Evolutionary conservation across 2,113 vertebrate genomes (phyloP).

Genomic region (Chamaea fasciata): DNA sequence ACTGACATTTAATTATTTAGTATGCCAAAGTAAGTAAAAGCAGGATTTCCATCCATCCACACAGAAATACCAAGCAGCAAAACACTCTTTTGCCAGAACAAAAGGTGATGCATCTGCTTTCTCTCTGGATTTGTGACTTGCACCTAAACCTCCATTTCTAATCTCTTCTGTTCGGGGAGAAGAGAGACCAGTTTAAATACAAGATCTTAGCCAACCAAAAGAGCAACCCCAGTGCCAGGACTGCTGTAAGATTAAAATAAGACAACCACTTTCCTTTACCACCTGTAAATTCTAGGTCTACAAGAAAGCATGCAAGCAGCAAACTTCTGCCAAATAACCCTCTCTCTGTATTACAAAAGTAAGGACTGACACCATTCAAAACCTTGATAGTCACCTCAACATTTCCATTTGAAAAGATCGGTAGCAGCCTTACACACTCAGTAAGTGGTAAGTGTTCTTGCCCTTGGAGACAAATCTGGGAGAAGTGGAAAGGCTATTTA

Average conservation of each 20-base stretch:
- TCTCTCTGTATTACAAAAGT: background rate
- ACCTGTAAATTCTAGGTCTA: background rate
- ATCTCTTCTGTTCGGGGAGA: background rate
- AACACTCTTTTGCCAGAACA: background rate
- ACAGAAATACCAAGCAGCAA: background rate
- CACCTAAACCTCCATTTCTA: fast-evolving
- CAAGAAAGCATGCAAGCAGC: background rate
- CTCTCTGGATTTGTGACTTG: background rate
- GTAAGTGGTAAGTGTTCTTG: background rate
- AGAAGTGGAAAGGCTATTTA: background rate
- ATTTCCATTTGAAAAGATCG: background rate
- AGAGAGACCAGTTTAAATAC: background rate
- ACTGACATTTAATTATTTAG: background rate
- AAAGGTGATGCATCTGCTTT: background rate
- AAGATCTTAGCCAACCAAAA: background rate
- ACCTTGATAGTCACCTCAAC: background rate
- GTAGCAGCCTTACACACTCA: background rate
- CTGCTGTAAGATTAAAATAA: background rate
- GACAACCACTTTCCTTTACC: background rate
- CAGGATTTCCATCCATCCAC: background rate
- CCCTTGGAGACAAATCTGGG: background rate
- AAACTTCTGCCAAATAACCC: background rate
- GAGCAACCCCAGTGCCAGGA: background rate
- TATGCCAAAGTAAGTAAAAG: background rate
- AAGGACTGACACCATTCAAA: fast-evolving